Evolutionary conservation across 1,140 invertebrate genomes (phyloP).

Genomic region (Bombus balteatus): DNA sequence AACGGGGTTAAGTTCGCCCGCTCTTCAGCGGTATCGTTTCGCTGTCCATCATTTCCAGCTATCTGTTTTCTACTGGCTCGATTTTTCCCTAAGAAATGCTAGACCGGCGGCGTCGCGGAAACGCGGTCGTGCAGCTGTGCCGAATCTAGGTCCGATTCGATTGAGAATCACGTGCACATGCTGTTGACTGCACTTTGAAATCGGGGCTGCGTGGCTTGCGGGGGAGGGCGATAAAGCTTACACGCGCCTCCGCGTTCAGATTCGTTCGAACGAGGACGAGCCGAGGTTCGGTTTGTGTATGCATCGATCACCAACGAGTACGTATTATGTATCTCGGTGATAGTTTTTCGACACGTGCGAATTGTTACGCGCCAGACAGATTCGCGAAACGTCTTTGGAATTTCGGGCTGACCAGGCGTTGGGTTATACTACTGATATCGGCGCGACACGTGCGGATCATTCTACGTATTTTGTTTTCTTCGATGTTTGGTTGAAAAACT

Average conservation of each 20-base stretch:
- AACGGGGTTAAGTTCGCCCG: slow-evolving; percentile 66
- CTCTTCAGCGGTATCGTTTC: background rate
- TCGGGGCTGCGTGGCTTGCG: slow-evolving; percentile 43
- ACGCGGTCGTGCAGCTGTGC: slow-evolving; percentile 66
- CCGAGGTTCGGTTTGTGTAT: background rate
- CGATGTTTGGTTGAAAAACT: background rate
- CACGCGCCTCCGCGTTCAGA: background rate
- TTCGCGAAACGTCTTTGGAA: background rate
- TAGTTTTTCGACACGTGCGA: too few species aligned
- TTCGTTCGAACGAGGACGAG: background rate
- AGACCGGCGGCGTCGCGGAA: slow-evolving; percentile 5
- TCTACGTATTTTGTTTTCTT: too few species aligned
- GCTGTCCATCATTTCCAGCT: slow-evolving; percentile 47
- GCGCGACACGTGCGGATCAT: background rate
- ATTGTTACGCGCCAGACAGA: background rate
- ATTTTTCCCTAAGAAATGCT: background rate
- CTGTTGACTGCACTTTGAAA: slow-evolving; percentile 62
- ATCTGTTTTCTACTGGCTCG: slow-evolving; percentile 40
- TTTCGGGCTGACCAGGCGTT: slow-evolving; percentile 3
- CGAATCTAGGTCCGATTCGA: slow-evolving; percentile 53
- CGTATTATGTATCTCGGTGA: background rate
- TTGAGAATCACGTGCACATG: slow-evolving; percentile 40
- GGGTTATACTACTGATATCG: background rate
- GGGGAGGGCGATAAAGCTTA: slow-evolving; percentile 54
- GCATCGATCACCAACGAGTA: background rate